phyloP scores from a whole-genome alignment of 1,140 invertebrate species.

The Phortica variegata region DNA sequence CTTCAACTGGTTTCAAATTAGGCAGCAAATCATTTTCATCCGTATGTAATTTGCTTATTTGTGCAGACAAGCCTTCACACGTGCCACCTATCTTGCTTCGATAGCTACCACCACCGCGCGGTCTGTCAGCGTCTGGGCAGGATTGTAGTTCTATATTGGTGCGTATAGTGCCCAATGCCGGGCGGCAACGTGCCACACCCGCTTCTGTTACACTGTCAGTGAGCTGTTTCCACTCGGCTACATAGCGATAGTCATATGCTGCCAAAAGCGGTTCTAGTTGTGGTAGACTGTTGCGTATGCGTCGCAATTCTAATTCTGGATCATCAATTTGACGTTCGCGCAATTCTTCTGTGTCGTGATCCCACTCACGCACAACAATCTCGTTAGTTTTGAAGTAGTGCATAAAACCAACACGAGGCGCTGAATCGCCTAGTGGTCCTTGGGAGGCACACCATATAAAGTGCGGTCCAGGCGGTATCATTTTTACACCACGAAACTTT shows the following conservation, averaged over 20 bases:
- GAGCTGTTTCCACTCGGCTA: slow-evolving; percentile 82
- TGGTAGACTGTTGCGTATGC: slow-evolving; percentile 71
- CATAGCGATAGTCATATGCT: slow-evolving; percentile 88
- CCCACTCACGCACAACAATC: slow-evolving; percentile 86
- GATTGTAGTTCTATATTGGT: slow-evolving; percentile 73
- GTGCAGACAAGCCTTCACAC: slow-evolving; percentile 36
- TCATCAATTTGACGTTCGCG: slow-evolving; percentile 59
- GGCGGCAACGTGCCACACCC: slow-evolving; percentile 61
- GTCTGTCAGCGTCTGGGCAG: slow-evolving; percentile 65
- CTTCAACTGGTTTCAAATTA: slow-evolving; percentile 73
- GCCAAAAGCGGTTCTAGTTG: slow-evolving; percentile 81
- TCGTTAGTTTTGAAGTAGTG: slow-evolving; percentile 82
- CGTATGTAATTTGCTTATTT: slow-evolving; percentile 30
- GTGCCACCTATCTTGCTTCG: slow-evolving; percentile 22
- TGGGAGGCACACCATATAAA: slow-evolving; percentile 79
- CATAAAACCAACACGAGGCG: slow-evolving; percentile 82
- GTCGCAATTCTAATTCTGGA: slow-evolving; percentile 60
- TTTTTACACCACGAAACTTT: slow-evolving; percentile 94
- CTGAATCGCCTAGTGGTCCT: slow-evolving; percentile 59
- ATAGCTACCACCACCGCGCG: slow-evolving; percentile 54
- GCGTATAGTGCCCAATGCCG: slow-evolving; percentile 64
- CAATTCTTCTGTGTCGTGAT: slow-evolving; percentile 69
- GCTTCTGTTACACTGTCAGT: slow-evolving; percentile 72
- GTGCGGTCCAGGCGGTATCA: slow-evolving; percentile 97
- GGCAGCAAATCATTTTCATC: slow-evolving; percentile 77